Evolutionary conservation across 2,113 vertebrate species (phyloP), one percentile per base, ranked within the genome.

Genomic region (Triplophysa siluroides): DNA sequence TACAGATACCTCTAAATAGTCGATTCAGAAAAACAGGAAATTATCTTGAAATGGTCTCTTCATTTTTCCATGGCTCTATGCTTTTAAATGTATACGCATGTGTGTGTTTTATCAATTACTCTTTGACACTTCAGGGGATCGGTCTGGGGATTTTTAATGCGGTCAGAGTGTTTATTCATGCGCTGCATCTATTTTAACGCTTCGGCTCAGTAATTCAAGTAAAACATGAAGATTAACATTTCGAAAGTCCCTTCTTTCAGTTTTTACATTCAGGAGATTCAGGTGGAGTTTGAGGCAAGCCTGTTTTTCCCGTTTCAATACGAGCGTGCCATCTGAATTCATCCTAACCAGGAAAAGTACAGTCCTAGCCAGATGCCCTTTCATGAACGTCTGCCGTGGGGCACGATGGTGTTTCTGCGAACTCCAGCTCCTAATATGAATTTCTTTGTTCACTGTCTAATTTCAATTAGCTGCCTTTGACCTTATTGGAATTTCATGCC

Each of bases 291-390:
- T 75, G 29, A 62, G 58, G 56, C 24, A 16, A 75, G 56, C 72
- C 56, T 75, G 58, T 75, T 75, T 75, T 63, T 75, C 58, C 58
- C 2, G 14, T 63, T 24, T 29, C 11, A n/a, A n/a, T n/a, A 58
- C 8, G 8, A 10, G 43, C 10, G 43, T 45, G 43, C 8, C 10
- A 45, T 45, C 8, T 8, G 9, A 58, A 21, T 21, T 58, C 2
- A 21, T 52, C 50, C 50, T 75, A 75, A 76, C 50, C 21, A 54
- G 2, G 45, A 77, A 77, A 77, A 65, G 24, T 76, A 65, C 62
- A 65, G 50, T 52, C 14, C 50, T 18, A 16, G 16, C 50, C 74
- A 77, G 45, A 65, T 64, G 61, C 45, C 19, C 65, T 65, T 52
- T 65, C 58, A 47, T 45, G 47, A 63, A 75, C 26, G 38, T 62